phyloP scores from a whole-genome alignment of 2,113 vertebrate species.

The Saccopteryx leptura region DNA sequence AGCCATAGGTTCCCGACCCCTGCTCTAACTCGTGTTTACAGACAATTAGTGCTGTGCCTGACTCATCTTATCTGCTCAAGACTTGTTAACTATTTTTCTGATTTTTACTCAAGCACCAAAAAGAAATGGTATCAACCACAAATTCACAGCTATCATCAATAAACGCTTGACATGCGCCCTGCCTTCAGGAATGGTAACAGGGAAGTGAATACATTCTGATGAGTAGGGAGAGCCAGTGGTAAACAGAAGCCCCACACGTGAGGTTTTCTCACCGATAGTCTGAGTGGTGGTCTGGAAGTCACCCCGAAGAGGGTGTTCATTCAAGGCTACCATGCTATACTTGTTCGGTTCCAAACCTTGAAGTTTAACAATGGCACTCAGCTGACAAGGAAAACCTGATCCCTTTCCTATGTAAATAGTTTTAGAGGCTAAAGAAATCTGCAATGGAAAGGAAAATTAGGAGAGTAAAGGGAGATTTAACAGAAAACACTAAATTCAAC shows the following conservation, averaged over 20 bases:
- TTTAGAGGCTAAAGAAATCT: slow-evolving; percentile 9
- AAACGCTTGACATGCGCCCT: neutral
- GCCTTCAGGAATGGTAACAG: neutral
- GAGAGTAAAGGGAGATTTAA: neutral
- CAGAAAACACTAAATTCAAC: neutral
- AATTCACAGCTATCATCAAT: neutral
- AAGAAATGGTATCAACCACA: neutral
- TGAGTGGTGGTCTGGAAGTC: neutral
- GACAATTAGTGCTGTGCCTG: neutral
- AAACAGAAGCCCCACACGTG: neutral
- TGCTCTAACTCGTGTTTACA: neutral
- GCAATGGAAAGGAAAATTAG: neutral
- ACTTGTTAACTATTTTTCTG: neutral
- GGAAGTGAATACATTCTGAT: neutral
- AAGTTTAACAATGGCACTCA: slow-evolving; percentile 20
- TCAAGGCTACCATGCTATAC: neutral
- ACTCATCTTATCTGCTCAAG: neutral
- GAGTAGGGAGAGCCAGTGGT: neutral
- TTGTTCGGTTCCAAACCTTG: slow-evolving; percentile 3
- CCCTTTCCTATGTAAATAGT: neutral
- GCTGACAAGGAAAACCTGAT: slow-evolving; percentile 6
- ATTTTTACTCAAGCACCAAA: neutral
- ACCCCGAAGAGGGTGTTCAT: slow-evolving; percentile 12
- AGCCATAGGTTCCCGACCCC: no score
- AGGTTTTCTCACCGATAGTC: neutral